A percentile compares a stretch with the other conserved stretches of the same genome.
Evolutionary conservation across 2,888 invertebrate species (phyloP).

Genomic region (Ptychoptera albimana): DNA sequence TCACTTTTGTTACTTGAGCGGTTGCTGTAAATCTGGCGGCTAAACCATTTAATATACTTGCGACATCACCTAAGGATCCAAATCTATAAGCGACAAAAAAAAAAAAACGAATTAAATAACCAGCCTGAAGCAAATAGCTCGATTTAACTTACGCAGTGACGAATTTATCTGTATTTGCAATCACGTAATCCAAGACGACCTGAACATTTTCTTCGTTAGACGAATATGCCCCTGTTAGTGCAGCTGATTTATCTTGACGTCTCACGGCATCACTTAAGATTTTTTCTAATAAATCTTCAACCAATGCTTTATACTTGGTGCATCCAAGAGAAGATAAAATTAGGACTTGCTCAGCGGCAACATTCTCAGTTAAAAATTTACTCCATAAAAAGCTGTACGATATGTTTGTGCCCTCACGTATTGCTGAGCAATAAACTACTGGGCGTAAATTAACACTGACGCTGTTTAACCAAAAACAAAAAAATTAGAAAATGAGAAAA

Average conservation of each 20-base stretch:
- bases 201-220: constrained; percentile 37
- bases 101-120: not conserved
- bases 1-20: no score
- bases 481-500: not conserved
- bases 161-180: constrained; percentile 14
- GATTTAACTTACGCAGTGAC: constrained; percentile 20
- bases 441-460: constrained; percentile 47
- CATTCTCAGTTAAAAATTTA: constrained; percentile 39
- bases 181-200: constrained; percentile 36
- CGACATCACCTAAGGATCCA: constrained; percentile 11
- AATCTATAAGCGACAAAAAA: constrained; percentile 3
- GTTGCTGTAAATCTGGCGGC: no score
- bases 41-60: not conserved
- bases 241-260: constrained; percentile 24
- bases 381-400: constrained; percentile 52
- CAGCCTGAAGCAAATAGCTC: not conserved
- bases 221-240: constrained; percentile 31
- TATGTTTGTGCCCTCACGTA: constrained; percentile 41
- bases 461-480: constrained; percentile 17
- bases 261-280: constrained; percentile 28
- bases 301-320: constrained; percentile 31
- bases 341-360: constrained; percentile 51
- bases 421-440: constrained; percentile 59
- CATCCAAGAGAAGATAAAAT: constrained; percentile 54
- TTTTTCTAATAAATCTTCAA: constrained; percentile 31